These are phyloP conservation scores for Nothocercus nigrocapillus DNA, from an alignment of 2,113 vertebrate genomes.

Conservation along the genomic window DNA sequence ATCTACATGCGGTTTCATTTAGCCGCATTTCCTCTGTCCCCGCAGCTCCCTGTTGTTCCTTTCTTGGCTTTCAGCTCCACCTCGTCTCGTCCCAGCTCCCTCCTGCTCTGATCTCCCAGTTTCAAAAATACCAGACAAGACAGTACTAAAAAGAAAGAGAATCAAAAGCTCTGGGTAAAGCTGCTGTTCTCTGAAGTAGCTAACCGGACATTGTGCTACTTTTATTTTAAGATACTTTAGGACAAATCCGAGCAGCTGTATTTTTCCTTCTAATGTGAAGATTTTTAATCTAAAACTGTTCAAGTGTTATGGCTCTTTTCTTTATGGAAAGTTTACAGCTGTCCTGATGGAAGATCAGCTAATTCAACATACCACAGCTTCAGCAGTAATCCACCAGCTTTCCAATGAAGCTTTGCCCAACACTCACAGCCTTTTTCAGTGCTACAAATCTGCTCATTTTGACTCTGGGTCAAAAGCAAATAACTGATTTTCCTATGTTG, in stretches of 20 bases:
- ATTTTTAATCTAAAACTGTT: not conserved
- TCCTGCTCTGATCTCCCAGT: slow-evolving; percentile 32
- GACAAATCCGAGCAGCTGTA: not conserved
- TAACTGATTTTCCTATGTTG: not conserved
- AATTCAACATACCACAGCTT: not conserved
- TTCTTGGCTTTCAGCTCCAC: slow-evolving; percentile 35
- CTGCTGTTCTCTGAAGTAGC: not conserved
- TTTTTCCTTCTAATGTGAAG: not conserved
- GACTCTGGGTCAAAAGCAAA: not conserved
- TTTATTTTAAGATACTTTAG: slow-evolving; percentile 9
- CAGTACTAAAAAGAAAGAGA: not conserved
- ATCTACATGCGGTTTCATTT: slow-evolving; percentile 38
- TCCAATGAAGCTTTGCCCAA: not conserved
- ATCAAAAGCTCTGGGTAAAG: not conserved
- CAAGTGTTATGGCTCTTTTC: not conserved
- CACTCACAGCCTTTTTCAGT: not conserved
- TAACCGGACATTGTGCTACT: not conserved
- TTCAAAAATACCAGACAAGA: slow-evolving; percentile 16
- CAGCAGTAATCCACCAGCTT: not conserved
- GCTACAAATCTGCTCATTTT: not conserved
- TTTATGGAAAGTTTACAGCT: not conserved
- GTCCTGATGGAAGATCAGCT: not conserved
- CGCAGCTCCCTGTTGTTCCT: slow-evolving; percentile 35
- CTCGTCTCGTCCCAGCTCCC: not conserved
- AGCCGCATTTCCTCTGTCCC: slow-evolving; percentile 5